Percentiles rank a stretch among this genome's conserved stretches.
Conservation (phyloP, 2,888 invertebrate species). For the Drosophila demipolita region DNA sequence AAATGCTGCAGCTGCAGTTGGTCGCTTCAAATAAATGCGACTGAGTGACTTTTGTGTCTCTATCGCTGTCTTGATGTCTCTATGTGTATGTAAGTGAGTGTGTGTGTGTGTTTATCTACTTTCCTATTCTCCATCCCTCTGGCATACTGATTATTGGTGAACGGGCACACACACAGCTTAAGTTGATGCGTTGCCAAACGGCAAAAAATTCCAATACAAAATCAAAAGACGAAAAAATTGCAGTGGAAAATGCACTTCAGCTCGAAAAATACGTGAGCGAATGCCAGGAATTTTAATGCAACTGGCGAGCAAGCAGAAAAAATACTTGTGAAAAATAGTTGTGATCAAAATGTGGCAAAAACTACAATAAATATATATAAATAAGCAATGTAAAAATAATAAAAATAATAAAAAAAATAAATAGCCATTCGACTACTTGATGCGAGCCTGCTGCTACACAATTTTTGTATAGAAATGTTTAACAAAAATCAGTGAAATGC, state of each 20-base stretch:
- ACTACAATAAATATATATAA: not conserved
- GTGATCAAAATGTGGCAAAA: slow-evolving; percentile 20
- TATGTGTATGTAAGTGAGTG: not conserved
- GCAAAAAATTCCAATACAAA: slow-evolving; percentile 42
- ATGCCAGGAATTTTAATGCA: slow-evolving; percentile 41
- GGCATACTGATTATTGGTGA: slow-evolving; percentile 52
- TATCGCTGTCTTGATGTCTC: not conserved
- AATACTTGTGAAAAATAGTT: slow-evolving; percentile 31
- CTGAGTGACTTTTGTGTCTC: slow-evolving; percentile 29
- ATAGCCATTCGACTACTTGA: not conserved
- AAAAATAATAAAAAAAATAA: not conserved
- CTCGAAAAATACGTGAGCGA: slow-evolving; percentile 24
- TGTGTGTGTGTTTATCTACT: not conserved
- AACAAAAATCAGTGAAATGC: not conserved
- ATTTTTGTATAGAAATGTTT: not conserved
- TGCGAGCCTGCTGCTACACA: not conserved
- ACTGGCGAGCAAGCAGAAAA: slow-evolving; percentile 23
- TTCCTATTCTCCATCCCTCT: not conserved
- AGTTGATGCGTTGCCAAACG: slow-evolving; percentile 43
- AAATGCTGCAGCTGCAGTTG: slow-evolving; percentile 17
- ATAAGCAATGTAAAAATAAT: not conserved
- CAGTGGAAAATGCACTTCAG: slow-evolving; percentile 17
- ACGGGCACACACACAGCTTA: slow-evolving; percentile 19
- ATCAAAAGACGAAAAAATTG: slow-evolving; percentile 35
- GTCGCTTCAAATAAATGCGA: slow-evolving; percentile 32